Conservation (phyloP, 2,888 invertebrate species). For the Drosophila paranaensis region DNA sequence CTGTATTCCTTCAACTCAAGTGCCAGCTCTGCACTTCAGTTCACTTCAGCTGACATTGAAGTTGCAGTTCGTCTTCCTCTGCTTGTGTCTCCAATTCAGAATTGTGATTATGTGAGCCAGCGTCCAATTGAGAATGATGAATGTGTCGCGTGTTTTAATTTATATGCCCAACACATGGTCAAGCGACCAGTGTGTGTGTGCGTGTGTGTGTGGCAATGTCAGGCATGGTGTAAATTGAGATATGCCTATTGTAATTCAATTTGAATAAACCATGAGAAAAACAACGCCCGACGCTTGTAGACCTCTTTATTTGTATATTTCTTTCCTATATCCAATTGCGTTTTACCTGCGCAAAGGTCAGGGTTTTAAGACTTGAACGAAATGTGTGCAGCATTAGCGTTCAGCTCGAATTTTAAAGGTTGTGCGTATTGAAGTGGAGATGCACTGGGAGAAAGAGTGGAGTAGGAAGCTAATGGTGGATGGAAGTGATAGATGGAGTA, state of each 20-base stretch:
- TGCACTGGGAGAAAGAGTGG: not conserved
- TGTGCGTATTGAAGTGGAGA: slow-evolving; percentile 4
- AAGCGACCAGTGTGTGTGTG: slow-evolving; percentile 9
- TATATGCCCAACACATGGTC: slow-evolving; percentile 53
- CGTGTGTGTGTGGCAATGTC: slow-evolving; percentile 53
- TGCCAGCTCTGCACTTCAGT: slow-evolving; percentile 23
- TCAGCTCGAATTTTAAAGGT: slow-evolving; percentile 10
- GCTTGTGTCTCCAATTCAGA: slow-evolving; percentile 43
- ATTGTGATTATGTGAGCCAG: slow-evolving; percentile 49
- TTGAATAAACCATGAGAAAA: slow-evolving; percentile 45
- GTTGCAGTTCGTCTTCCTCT: slow-evolving; percentile 31
- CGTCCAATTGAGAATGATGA: slow-evolving; percentile 71
- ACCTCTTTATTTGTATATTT: not conserved
- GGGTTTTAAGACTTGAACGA: slow-evolving; percentile 40
- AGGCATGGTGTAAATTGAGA: slow-evolving; percentile 54
- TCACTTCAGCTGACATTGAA: slow-evolving; percentile 54
- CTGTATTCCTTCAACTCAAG: slow-evolving; percentile 10
- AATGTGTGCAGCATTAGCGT: slow-evolving; percentile 39
- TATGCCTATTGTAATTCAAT: slow-evolving; percentile 57
- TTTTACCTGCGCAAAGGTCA: slow-evolving; percentile 52
- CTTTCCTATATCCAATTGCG: slow-evolving; percentile 3
- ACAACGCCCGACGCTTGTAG: slow-evolving; percentile 5
- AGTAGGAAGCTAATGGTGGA: not conserved
- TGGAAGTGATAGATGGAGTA: not conserved
- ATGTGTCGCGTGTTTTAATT: slow-evolving; percentile 67